These are phyloP conservation scores for Caenorhabditis plicata DNA, from an alignment of 2,888 invertebrate genomes.

Conservation along the genomic window DNA sequence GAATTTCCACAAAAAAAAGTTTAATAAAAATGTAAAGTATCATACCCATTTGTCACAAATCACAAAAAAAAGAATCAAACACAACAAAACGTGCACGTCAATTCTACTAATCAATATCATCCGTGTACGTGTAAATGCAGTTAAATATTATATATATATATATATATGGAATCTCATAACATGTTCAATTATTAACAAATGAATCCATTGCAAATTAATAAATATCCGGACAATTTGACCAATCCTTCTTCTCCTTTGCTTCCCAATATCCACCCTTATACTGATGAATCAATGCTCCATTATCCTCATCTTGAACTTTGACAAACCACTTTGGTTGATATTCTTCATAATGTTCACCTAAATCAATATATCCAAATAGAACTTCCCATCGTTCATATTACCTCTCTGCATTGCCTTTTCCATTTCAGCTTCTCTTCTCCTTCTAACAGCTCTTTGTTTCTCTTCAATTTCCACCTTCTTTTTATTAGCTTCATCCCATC, in stretches of 20 bases:
- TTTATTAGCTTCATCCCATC: constrained; percentile 84
- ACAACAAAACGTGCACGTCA: no score
- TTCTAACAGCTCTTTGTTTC: constrained; percentile 83
- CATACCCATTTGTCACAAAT: no score
- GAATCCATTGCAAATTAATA: no score
- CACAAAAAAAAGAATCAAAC: no score
- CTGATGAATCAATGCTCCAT: constrained; percentile 66
- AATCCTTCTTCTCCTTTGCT: constrained; percentile 83
- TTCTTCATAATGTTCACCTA: constrained; percentile 73
- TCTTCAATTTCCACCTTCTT: constrained; percentile 79
- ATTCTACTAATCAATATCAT: no score
- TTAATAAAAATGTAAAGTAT: no score
- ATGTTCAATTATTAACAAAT: no score
- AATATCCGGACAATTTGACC: constrained; percentile 88
- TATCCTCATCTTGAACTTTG: constrained; percentile 69
- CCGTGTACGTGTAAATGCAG: no score
- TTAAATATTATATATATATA: no score
- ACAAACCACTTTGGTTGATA: constrained; percentile 88
- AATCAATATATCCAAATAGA: constrained; percentile 1
- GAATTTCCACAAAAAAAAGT: no score
- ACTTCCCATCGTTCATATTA: no score
- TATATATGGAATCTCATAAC: no score
- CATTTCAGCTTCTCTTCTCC: constrained; percentile 79
- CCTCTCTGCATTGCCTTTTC: constrained; percentile 72
- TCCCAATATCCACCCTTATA: constrained; percentile 88